Percentiles rank a stretch among this genome's conserved stretches.
phyloP scores from a whole-genome alignment of 2,797 vertebrate genomes.

The Myoxocephalus aenaeus region DNA sequence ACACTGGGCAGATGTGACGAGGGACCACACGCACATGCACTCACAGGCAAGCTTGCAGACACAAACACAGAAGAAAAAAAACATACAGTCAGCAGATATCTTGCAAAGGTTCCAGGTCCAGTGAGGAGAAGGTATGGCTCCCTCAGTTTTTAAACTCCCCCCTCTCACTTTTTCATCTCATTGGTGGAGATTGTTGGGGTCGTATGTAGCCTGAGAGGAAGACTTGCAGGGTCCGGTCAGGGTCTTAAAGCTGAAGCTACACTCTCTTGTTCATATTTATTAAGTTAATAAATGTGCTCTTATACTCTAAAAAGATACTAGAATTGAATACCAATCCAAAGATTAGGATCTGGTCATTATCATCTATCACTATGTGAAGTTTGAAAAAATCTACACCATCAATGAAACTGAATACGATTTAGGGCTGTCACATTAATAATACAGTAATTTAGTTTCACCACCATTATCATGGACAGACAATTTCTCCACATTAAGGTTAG shows the following conservation, averaged over 20 bases:
- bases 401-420: background rate
- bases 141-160: background rate
- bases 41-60: slow-evolving; percentile 18
- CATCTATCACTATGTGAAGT: background rate
- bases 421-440: background rate
- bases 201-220: background rate
- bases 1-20: slow-evolving; percentile 45
- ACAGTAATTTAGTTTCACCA: background rate
- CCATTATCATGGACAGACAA: background rate
- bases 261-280: background rate
- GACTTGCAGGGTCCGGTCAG: background rate
- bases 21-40: slow-evolving; percentile 37
- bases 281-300: background rate
- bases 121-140: background rate
- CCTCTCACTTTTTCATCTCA: background rate
- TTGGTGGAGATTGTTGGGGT: background rate
- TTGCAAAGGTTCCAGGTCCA: slow-evolving; percentile 13
- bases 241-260: background rate
- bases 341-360: background rate
- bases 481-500: background rate
- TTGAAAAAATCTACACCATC: background rate
- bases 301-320: background rate
- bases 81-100: slow-evolving; percentile 47
- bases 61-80: slow-evolving; percentile 42
- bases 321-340: background rate